Evolutionary conservation across 2,797 vertebrate genomes (phyloP).

Genomic region (Gobionotothen gibberifrons): DNA sequence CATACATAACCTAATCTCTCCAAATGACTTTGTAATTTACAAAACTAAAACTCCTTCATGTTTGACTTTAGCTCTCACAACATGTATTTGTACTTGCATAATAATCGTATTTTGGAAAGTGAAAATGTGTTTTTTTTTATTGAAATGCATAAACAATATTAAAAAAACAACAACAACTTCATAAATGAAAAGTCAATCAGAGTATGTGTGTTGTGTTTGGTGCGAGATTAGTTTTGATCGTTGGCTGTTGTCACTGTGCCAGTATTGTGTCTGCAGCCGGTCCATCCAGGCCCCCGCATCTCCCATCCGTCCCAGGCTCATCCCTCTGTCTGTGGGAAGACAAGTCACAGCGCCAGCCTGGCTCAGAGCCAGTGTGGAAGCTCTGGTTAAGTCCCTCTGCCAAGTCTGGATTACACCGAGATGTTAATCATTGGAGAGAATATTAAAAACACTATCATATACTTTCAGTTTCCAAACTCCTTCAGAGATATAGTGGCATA

Average conservation of each 20-base stretch:
- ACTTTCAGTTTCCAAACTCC: constrained; percentile 51
- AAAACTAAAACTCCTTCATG: neutral
- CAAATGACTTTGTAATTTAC: neutral
- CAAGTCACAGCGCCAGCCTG: constrained; percentile 77
- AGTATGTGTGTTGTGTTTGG: constrained; percentile 38
- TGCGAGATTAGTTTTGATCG: constrained; percentile 75
- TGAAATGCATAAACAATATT: neutral
- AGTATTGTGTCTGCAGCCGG: constrained; percentile 85
- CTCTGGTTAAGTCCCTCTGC: constrained; percentile 71
- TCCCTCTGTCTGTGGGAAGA: constrained; percentile 80
- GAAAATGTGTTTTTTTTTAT: neutral
- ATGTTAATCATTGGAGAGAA: constrained; percentile 70
- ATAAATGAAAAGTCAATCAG: constrained; percentile 2
- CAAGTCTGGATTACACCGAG: constrained; percentile 76
- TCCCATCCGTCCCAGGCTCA: constrained; percentile 75
- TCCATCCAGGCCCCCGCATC: constrained; percentile 73
- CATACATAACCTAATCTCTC: neutral
- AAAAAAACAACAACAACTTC: neutral
- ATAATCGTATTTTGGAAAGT: neutral
- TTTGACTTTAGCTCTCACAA: neutral
- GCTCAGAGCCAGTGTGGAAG: constrained; percentile 73
- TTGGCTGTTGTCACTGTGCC: constrained; percentile 80
- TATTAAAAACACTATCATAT: constrained; percentile 63
- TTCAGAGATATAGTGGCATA: constrained; percentile 23
- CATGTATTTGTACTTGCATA: too few relatives aligned